A percentile compares a stretch with the other conserved stretches of the same genome.
These are phyloP conservation scores for Sitophilus oryzae DNA, from an alignment of 1,140 invertebrate genomes.

Conservation along the genomic window DNA sequence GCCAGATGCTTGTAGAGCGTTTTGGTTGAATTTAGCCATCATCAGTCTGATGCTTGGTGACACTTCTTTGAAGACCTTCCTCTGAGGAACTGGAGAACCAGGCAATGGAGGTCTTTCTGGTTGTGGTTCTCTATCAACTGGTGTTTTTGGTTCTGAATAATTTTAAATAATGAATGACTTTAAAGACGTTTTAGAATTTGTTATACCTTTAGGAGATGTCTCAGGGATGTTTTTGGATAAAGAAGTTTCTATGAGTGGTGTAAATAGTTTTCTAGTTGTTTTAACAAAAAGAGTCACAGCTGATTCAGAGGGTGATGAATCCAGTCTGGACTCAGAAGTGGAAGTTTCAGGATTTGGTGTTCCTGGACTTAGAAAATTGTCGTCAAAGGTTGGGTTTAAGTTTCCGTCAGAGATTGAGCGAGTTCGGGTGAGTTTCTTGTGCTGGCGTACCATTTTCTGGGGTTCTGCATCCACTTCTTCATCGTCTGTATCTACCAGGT, in stretches of 20 bases:
- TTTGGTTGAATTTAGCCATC: conserved; percentile 58
- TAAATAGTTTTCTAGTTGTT: conserved; percentile 70
- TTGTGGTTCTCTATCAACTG: neutral
- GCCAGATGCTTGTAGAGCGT: conserved; percentile 31
- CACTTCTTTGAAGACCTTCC: conserved; percentile 51
- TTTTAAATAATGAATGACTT: neutral
- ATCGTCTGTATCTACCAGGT: conserved; percentile 32
- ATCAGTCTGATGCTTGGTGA: conserved; percentile 60
- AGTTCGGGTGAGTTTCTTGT: conserved; percentile 25
- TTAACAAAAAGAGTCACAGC: conserved; percentile 59
- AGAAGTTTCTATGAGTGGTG: conserved; percentile 51
- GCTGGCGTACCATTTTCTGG: conserved; percentile 18
- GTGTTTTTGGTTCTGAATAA: neutral
- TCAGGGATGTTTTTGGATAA: conserved; percentile 16
- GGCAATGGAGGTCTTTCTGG: conserved; percentile 47
- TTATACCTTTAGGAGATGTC: neutral
- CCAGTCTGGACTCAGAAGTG: neutral
- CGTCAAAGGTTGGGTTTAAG: neutral
- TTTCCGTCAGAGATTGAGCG: conserved; percentile 22
- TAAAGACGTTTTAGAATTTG: neutral
- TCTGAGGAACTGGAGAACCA: conserved; percentile 50
- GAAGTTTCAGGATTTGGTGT: neutral
- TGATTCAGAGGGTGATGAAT: conserved; percentile 28
- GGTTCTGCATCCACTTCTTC: conserved; percentile 31
- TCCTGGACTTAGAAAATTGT: neutral